Evolutionary conservation across 2,888 invertebrate genomes (phyloP).

Genomic region (Diloba caeruleocephala): DNA sequence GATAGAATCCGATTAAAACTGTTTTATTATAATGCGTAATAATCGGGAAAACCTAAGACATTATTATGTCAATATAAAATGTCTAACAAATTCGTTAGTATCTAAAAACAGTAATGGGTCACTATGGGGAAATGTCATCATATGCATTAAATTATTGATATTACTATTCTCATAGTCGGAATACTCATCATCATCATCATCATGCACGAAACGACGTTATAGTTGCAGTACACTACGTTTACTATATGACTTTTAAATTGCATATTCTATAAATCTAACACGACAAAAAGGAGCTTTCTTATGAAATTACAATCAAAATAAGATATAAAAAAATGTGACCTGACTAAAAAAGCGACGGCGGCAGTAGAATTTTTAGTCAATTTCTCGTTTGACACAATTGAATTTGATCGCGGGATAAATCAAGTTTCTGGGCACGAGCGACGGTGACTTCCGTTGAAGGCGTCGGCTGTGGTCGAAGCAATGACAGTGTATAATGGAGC

Average conservation of each 20-base stretch:
- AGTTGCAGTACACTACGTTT: too few species aligned
- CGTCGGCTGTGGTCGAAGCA: slow-evolving; percentile 53
- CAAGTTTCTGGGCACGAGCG: slow-evolving; percentile 82
- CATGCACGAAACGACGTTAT: too few species aligned
- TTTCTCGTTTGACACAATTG: slow-evolving; percentile 84
- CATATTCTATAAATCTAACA: neutral
- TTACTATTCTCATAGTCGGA: too few species aligned
- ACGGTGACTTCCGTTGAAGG: slow-evolving; percentile 67
- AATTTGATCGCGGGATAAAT: slow-evolving; percentile 84
- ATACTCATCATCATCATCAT: too few species aligned
- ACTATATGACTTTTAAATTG: neutral
- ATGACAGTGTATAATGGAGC: slow-evolving; percentile 58
- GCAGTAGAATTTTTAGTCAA: slow-evolving; percentile 83
- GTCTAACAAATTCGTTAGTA: too few species aligned
- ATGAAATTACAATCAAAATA: slow-evolving; percentile 54
- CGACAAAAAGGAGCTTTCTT: neutral
- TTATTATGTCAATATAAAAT: too few species aligned
- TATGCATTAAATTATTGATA: too few species aligned
- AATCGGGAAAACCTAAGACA: too few species aligned
- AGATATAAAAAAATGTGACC: slow-evolving; percentile 31
- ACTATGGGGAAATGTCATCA: too few species aligned
- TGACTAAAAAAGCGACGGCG: slow-evolving; percentile 52
- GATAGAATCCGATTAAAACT: too few species aligned
- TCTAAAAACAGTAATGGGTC: too few species aligned
- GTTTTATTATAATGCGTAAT: too few species aligned